Percentiles rank a stretch among this genome's conserved stretches.
These are phyloP conservation scores for Timema podura DNA, from an alignment of 2,888 invertebrate species.

Conservation along the genomic window DNA sequence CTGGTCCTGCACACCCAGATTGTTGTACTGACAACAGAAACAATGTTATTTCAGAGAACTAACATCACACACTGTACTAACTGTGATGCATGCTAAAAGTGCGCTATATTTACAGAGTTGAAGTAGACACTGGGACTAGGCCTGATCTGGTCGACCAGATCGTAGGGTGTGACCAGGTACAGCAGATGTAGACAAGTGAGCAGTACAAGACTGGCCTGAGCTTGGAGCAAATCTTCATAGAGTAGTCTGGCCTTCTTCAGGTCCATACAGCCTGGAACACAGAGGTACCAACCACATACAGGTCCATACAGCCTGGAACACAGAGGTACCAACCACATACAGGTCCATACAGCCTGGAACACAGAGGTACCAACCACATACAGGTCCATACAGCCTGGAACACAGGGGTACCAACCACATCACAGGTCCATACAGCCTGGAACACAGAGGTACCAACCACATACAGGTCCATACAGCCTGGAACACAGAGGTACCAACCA, in stretches of 20 bases:
- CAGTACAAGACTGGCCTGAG: conserved; percentile 72
- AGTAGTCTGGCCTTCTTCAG: conserved; percentile 65
- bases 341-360: conserved; percentile 72
- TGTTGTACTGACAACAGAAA: conserved; percentile 51
- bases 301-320: conserved; percentile 68
- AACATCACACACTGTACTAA: conserved; percentile 22
- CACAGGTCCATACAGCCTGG: conserved; percentile 76
- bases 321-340: too few species aligned
- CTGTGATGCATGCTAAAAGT: too few species aligned
- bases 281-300: too few species aligned
- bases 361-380: too few species aligned
- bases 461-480: conserved; percentile 79
- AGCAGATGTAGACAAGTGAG: conserved; percentile 79
- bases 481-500: too few species aligned
- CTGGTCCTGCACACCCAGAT: conserved; percentile 59
- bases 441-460: too few species aligned
- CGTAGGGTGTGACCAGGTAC: conserved; percentile 80
- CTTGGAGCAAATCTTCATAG: conserved; percentile 68
- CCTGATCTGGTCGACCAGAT: conserved; percentile 54
- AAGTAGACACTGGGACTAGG: conserved; percentile 55
- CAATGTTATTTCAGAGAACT: conserved; percentile 20
- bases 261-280: conserved; percentile 67
- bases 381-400: conserved; percentile 72
- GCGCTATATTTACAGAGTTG: conserved; percentile 51
- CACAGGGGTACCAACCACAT: too few species aligned